A percentile compares a stretch with the other conserved stretches of the same genome.
These are phyloP conservation scores for Eurytoma californica DNA, from an alignment of 2,888 invertebrate genomes.

Conservation along the genomic window DNA sequence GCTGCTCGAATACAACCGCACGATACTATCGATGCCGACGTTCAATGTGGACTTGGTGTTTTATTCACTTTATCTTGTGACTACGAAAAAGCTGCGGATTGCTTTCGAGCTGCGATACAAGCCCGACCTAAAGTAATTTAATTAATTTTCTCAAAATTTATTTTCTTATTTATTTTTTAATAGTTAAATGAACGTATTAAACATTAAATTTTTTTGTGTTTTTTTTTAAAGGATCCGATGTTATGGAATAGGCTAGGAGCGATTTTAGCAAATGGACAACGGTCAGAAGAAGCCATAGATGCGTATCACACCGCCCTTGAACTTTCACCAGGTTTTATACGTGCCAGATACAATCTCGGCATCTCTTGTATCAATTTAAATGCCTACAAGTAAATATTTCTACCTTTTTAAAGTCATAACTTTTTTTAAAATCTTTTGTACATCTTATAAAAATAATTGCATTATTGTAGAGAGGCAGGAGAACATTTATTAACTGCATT, in stretches of 20 bases:
- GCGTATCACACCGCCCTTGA: constrained; percentile 95
- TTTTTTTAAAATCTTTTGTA: too few relatives aligned
- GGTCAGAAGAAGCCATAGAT: constrained; percentile 96
- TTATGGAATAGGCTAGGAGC: constrained; percentile 99
- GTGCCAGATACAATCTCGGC: constrained; percentile 97
- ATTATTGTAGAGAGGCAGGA: constrained; percentile 86
- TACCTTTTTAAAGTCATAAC: not conserved
- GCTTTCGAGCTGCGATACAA: constrained; percentile 92
- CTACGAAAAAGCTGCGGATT: constrained; percentile 97
- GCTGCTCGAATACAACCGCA: constrained; percentile 87
- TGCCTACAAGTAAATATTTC: constrained; percentile 81
- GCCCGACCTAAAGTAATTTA: constrained; percentile 82
- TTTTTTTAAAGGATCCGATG: constrained; percentile 84
- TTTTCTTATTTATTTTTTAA: constrained; percentile 12
- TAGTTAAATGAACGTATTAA: not conserved
- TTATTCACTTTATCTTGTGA: constrained; percentile 96
- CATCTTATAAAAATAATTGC: not conserved
- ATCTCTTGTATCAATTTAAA: constrained; percentile 97
- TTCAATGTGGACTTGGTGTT: constrained; percentile 96
- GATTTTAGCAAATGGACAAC: constrained; percentile 95
- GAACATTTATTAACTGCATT: constrained; percentile 96
- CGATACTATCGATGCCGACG: constrained; percentile 87
- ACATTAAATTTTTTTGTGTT: not conserved
- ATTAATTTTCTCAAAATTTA: not conserved
- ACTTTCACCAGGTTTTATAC: constrained; percentile 95